Base-by-base conservation (phyloP, 1,140 invertebrate species). In the Zaprionus gabonicus region DNA sequence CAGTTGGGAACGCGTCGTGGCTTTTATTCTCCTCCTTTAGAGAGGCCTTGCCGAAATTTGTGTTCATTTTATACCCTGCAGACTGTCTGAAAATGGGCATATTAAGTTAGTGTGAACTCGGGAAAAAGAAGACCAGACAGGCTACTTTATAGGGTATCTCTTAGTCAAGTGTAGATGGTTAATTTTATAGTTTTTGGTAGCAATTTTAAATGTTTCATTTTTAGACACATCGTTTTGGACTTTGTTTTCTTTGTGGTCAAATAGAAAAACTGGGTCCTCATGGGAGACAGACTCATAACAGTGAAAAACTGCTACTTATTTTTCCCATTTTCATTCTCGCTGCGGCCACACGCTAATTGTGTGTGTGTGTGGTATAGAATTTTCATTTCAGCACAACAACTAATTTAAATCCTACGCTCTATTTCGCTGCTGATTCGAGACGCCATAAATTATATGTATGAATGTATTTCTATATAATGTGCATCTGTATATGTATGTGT, bases 321-420 rank as follows among this genome's bases (percentile, higher is more conserved):
- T 34, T 23, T 20, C 6, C 25, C 23, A 53, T 36, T 51, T 34
- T 63, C 36, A 72, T 66, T 31, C 28, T 10, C 2, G 9, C 28
- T 10, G 28, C 7, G 28, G 31, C 9, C 31, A 34, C 31, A 34
- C 31, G 31, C 31, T 34, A 10, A 10, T 34, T 34, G 31, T 34
- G 9, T 31, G 31, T 31, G 31, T 34, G 31, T 34, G 62, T 66
- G 57, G 70, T 60, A 67, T 55, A 34, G 56, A 55, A 73, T 73
- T 73, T 60, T 84, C 55, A 66, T 65, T 63, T 62, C 63, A 56
- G 27, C 69, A 77, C 78, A 79, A 76, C 68, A 44, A 82, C 82
- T 86, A 80, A 82, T 87, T 82, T 86, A 87, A 82, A 87, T 80
- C 46, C 57, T 80, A 87, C 72, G 82, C 80, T 87, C 83, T 87